Evolutionary conservation across 1,140 invertebrate species (phyloP).

Genomic region (Drosophila repletoides): DNA sequence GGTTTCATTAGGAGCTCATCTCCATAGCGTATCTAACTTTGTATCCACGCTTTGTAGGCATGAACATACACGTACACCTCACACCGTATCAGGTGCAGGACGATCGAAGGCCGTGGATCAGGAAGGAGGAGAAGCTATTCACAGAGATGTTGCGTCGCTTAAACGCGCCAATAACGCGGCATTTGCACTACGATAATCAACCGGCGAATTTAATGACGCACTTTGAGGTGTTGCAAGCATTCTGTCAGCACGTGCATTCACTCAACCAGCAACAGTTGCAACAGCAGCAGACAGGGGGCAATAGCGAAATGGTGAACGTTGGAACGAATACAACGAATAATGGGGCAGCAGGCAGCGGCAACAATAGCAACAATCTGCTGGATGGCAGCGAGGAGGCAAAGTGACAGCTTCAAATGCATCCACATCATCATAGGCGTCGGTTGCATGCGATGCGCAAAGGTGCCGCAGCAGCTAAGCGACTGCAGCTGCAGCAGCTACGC

Average conservation of each 20-base stretch:
- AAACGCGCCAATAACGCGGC: constrained; percentile 85
- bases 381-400: constrained; percentile 73
- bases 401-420: constrained; percentile 80
- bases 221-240: constrained; percentile 87
- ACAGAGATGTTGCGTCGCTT: constrained; percentile 86
- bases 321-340: constrained; percentile 31
- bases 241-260: constrained; percentile 82
- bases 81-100: constrained; percentile 93
- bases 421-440: constrained; percentile 72
- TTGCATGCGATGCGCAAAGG: constrained; percentile 73
- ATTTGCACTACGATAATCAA: constrained; percentile 87
- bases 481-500: constrained; percentile 65
- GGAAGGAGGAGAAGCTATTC: constrained; percentile 91
- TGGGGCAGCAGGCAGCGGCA: constrained; percentile 44
- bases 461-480: constrained; percentile 61
- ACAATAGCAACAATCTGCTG: constrained; percentile 55
- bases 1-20: neutral
- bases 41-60: constrained; percentile 58
- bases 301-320: constrained; percentile 25
- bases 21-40: neutral
- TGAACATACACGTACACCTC: constrained; percentile 89
- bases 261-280: constrained; percentile 70
- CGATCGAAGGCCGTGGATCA: constrained; percentile 90
- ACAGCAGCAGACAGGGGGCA: constrained; percentile 40
- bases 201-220: constrained; percentile 86